Percentiles rank a stretch among this genome's conserved stretches.
phyloP scores from a whole-genome alignment of 2,888 invertebrate genomes.

The Polietes domitor region DNA sequence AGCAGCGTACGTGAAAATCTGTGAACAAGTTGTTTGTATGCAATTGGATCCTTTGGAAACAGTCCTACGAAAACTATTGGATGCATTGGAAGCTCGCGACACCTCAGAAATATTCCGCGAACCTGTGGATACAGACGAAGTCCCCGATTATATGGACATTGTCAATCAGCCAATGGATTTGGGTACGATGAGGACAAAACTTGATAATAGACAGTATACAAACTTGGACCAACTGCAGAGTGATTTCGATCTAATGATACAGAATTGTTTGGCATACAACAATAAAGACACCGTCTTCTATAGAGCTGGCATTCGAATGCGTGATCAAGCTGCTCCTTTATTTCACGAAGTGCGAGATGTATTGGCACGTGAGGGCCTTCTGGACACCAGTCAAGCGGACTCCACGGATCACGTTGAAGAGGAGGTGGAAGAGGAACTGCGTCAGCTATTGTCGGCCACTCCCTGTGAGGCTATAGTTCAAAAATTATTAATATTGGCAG shows the following conservation, averaged over 20 bases:
- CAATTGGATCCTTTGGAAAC: conserved; percentile 91
- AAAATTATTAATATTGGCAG: conserved; percentile 84
- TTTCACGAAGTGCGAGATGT: conserved; percentile 91
- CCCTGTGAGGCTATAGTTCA: conserved; percentile 78
- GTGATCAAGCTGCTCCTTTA: conserved; percentile 91
- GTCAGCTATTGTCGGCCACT: conserved; percentile 77
- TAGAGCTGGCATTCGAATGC: conserved; percentile 92
- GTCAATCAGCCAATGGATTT: conserved; percentile 94
- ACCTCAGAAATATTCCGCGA: conserved; percentile 94
- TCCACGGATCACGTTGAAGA: conserved; percentile 81
- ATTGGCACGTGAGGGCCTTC: conserved; percentile 81
- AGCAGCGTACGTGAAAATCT: conserved; percentile 90
- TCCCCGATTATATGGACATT: conserved; percentile 94
- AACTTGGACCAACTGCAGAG: conserved; percentile 90
- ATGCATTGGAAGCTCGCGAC: conserved; percentile 90
- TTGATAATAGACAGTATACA: conserved; percentile 86
- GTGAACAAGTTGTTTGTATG: conserved; percentile 90
- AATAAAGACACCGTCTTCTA: conserved; percentile 97
- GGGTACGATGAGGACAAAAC: conserved; percentile 91
- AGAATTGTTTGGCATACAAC: conserved; percentile 97
- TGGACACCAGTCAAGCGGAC: conserved; percentile 78
- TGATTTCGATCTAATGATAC: conserved; percentile 97
- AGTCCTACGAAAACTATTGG: conserved; percentile 88
- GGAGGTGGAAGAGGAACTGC: conserved; percentile 83
- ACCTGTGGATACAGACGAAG: conserved; percentile 93